Evolutionary conservation across 2,113 vertebrate species (phyloP), one percentile per base, ranked within the genome.

Genomic region (Gadus chalcogrammus): DNA sequence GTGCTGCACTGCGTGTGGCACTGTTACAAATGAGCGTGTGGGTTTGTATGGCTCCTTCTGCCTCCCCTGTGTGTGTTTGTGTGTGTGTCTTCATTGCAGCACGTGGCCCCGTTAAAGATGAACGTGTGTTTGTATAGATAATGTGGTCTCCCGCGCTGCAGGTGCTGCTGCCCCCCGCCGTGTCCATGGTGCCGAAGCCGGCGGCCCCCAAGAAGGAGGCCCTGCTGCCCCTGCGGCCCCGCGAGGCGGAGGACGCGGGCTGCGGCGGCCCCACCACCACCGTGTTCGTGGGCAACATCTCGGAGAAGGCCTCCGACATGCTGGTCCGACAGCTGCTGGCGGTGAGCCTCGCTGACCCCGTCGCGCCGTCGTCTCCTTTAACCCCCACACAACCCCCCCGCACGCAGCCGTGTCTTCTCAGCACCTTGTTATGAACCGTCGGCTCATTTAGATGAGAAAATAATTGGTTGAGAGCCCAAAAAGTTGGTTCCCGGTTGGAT

Each of bases 241-340:
- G 96, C 85, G 96, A 98, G 79, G 84, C 90, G 0, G 96, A 98
- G 60, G 97, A 98, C 9, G 42, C 12, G 38, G 93, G 92, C 62
- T 91, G 91, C 0, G 11, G 74, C 1, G 97, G 96, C 35, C 97
- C 97, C 15, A 99, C 97, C 24, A 99, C 97, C 62, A 99, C 97
- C 0, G 97, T 99, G 64, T 99, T 99, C 87, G 97, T 99, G 28
- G 97, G 97, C 64, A 99, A 98, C 88, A 99, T 99, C 88, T 98
- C 97, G 0, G 97, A 99, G 79, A 99, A 97, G 87, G 97, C 96
- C 0, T 99, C 97, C 0, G 97, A 99, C 83, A 98, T 99, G 96
- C 93, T 99, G 66, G 96, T 99, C 88, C 88, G 97, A 78, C 97
- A 99, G 79, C 93, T 99, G 67, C 82, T 99, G 69, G 96, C 97